Percentiles rank a stretch among this genome's conserved stretches.
phyloP scores from a whole-genome alignment of 1,140 invertebrate genomes.

The Drosophila eugracilis region DNA sequence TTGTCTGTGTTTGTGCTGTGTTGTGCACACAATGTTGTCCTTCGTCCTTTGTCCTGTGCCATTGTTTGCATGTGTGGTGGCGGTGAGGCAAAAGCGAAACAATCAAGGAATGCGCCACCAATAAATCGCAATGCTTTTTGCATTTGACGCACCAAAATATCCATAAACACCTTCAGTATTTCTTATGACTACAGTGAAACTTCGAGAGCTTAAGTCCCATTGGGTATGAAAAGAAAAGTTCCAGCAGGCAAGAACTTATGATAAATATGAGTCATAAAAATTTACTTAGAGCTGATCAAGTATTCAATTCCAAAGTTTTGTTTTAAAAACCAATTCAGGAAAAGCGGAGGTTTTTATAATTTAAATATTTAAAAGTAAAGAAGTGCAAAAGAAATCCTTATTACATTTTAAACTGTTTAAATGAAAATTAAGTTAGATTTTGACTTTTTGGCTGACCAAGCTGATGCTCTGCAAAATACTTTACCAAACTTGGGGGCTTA shows the following conservation, averaged over 20 bases:
- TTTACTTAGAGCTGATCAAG: too few species aligned
- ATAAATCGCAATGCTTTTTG: conserved; percentile 54
- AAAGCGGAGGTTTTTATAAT: too few species aligned
- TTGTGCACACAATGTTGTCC: conserved; percentile 36
- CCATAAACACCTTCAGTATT: conserved; percentile 6
- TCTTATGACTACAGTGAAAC: conserved; percentile 1
- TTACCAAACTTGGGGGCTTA: not conserved
- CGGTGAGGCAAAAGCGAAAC: conserved; percentile 50
- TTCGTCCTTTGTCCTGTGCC: conserved; percentile 12
- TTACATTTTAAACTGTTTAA: too few species aligned
- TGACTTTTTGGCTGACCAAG: not conserved
- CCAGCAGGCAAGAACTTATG: too few species aligned
- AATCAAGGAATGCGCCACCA: conserved; percentile 63
- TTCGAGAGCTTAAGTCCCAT: not conserved
- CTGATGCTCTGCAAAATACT: not conserved
- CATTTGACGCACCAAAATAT: conserved; percentile 26
- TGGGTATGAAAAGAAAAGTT: not conserved
- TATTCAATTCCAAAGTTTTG: too few species aligned
- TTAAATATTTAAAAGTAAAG: too few species aligned
- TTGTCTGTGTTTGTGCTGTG: conserved; percentile 25
- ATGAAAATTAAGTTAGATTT: too few species aligned
- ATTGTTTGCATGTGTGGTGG: conserved; percentile 23
- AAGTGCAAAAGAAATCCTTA: too few species aligned
- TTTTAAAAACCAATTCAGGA: too few species aligned
- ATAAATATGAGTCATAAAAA: too few species aligned